Conservation (phyloP, 2,113 vertebrate genomes). For the Nipponia nippon region DNA sequence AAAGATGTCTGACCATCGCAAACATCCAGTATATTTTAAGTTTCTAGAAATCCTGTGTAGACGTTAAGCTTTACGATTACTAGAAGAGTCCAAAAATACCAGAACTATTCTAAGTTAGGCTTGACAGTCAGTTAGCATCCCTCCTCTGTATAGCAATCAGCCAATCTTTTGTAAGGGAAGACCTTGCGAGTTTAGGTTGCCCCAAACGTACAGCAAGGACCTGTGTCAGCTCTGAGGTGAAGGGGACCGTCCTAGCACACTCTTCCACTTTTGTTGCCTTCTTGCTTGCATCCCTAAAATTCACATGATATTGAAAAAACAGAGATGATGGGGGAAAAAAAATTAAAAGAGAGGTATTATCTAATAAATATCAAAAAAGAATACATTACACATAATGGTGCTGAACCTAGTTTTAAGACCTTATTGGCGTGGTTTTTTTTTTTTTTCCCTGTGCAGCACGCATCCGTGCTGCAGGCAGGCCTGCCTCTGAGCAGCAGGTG, state of each 20-base stretch:
- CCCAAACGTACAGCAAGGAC: background rate
- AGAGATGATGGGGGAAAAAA: background rate
- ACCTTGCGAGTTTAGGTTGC: background rate
- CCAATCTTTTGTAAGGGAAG: background rate
- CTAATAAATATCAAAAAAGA: constrained; percentile 59
- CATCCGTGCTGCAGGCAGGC: background rate
- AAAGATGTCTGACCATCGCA: background rate
- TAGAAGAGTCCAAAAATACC: background rate
- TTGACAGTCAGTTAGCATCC: background rate
- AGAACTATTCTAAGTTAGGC: background rate
- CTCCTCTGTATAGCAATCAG: background rate
- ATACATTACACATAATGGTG: background rate
- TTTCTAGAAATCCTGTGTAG: background rate
- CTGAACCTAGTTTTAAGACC: background rate
- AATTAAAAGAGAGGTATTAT: constrained; percentile 17
- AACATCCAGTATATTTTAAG: background rate
- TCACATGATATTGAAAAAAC: background rate
- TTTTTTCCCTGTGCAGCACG: background rate
- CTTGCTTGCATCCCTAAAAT: background rate
- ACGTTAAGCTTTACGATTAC: background rate
- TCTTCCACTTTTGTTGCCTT: background rate
- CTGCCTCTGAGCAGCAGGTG: constrained; percentile 63
- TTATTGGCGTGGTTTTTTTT: background rate
- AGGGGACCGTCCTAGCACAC: background rate
- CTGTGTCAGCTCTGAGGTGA: background rate